Conservation (phyloP, 2,797 vertebrate genomes). For the Darevskia mixta region DNA sequence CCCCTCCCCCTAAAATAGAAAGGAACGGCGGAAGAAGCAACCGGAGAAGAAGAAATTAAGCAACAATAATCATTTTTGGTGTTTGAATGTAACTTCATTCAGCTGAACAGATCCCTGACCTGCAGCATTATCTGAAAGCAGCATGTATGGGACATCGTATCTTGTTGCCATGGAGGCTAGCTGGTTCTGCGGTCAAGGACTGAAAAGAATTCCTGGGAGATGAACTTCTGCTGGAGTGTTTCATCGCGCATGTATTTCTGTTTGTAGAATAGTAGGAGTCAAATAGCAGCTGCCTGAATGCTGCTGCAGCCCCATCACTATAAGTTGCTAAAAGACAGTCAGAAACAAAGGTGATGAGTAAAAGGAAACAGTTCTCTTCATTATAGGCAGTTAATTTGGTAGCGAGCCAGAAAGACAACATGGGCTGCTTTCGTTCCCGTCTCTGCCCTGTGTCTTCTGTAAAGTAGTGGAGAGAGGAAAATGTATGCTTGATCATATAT, state of each 20-base stretch:
- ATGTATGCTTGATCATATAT: neutral
- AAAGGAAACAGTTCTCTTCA: constrained; percentile 16
- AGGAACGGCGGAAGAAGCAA: neutral
- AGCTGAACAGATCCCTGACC: neutral
- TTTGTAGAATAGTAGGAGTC: neutral
- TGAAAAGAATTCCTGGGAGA: neutral
- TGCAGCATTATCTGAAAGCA: neutral
- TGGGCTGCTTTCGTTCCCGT: neutral
- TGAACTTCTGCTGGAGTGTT: constrained; percentile 32
- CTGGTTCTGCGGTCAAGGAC: constrained; percentile 30
- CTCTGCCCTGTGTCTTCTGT: neutral
- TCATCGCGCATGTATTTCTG: constrained; percentile 6
- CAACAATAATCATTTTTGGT: neutral
- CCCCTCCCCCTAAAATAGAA: neutral
- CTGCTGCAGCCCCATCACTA: neutral
- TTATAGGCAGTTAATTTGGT: constrained; percentile 26
- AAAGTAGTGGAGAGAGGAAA: neutral
- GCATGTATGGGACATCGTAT: neutral
- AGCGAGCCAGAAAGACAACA: neutral
- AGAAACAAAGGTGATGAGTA: constrained; percentile 9
- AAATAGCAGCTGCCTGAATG: constrained; percentile 20
- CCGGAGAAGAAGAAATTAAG: neutral
- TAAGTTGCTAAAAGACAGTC: constrained; percentile 26
- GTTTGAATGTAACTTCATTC: constrained; percentile 10
- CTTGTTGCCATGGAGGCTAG: neutral